Conservation (phyloP, 2,113 vertebrate species). For the Calidris pugnax region DNA sequence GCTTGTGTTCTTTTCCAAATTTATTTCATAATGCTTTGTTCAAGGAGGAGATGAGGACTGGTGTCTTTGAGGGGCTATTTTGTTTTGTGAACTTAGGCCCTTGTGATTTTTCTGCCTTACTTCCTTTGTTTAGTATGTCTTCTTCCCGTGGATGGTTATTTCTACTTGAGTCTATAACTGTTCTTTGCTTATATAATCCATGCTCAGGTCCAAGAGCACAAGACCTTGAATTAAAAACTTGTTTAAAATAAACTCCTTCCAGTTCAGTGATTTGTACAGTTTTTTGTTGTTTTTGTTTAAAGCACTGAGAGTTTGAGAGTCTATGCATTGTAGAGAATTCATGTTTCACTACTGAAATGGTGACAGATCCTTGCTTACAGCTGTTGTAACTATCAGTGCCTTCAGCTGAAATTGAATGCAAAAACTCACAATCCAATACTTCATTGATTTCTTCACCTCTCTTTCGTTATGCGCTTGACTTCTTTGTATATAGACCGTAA, state of each 20-base stretch:
- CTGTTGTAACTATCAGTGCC: neutral
- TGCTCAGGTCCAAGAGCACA: neutral
- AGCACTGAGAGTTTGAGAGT: neutral
- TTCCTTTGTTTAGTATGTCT: neutral
- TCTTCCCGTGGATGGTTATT: neutral
- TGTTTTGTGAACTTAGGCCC: neutral
- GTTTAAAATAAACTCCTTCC: neutral
- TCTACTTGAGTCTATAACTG: neutral
- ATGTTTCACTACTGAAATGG: neutral
- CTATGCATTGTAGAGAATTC: neutral
- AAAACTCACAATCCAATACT: neutral
- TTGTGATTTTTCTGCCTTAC: neutral
- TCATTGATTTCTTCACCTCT: constrained; percentile 21
- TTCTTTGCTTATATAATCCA: neutral
- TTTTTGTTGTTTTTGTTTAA: neutral
- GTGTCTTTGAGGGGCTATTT: neutral
- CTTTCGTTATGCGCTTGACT: neutral
- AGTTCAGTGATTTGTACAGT: neutral
- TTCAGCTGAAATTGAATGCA: neutral
- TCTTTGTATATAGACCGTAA: neutral
- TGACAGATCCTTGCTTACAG: neutral
- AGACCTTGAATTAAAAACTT: neutral
- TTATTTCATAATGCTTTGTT: neutral
- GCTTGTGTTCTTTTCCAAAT: neutral
- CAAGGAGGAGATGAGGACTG: neutral